These are phyloP conservation scores for Strigamia maritima DNA, from an alignment of 2,888 invertebrate species.

Conservation along the genomic window DNA sequence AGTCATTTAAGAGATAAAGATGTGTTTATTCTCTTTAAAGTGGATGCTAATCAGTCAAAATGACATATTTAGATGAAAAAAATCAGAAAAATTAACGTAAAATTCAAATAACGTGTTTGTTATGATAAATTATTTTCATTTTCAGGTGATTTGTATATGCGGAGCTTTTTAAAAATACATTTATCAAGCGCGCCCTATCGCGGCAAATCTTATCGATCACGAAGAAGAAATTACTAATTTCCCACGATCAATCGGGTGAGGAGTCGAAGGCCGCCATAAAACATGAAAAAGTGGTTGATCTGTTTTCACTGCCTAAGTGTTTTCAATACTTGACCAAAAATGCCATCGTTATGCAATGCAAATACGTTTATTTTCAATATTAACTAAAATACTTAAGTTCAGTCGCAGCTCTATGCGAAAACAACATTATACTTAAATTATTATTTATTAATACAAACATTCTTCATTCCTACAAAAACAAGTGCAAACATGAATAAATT, in stretches of 20 bases:
- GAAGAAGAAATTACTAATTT: conserved; percentile 7
- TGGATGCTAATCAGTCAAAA: no score
- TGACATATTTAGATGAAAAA: no score
- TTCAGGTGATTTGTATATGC: not conserved
- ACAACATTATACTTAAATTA: not conserved
- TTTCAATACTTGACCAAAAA: no score
- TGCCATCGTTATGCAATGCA: no score
- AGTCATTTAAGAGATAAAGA: no score
- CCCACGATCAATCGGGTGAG: conserved; percentile 10
- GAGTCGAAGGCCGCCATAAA: conserved; percentile 28
- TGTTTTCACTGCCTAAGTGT: no score
- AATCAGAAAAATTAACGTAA: no score
- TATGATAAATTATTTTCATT: not conserved
- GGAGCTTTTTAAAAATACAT: not conserved
- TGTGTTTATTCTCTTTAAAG: no score
- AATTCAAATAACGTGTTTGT: no score
- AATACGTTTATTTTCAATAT: no score
- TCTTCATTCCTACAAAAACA: not conserved
- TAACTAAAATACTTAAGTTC: no score
- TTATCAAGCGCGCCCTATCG: conserved; percentile 12
- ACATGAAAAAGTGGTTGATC: not conserved
- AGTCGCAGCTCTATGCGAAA: not conserved
- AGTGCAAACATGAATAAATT: not conserved
- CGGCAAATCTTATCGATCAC: conserved; percentile 8
- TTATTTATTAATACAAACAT: not conserved